phyloP scores from a whole-genome alignment of 2,888 invertebrate genomes.

The Drosophila pseudotakahashii region DNA sequence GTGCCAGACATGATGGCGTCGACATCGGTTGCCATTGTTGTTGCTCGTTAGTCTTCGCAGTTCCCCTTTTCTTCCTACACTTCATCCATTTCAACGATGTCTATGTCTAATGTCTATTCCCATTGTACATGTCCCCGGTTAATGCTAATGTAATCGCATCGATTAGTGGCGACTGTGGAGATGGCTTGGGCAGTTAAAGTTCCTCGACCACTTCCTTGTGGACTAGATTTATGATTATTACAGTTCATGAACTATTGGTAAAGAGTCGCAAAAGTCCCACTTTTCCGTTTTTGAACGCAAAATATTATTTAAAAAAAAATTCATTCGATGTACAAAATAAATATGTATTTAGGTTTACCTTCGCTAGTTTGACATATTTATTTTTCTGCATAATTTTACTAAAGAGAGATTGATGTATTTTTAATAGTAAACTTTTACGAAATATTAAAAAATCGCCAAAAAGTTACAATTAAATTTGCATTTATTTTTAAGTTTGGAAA shows the following conservation, averaged over 20 bases:
- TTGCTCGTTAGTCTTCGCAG: constrained; percentile 11
- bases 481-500: too few relatives aligned
- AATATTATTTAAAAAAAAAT: too few relatives aligned
- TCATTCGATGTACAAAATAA: rapidly evolving
- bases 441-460: too few relatives aligned
- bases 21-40: constrained; percentile 29
- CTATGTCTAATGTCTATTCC: constrained; percentile 5
- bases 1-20: constrained; percentile 69
- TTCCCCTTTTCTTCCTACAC: background rate
- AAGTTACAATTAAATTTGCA: too few relatives aligned
- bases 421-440: too few relatives aligned
- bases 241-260: constrained; percentile 49
- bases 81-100: constrained; percentile 1
- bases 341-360: background rate
- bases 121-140: constrained; percentile 17
- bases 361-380: background rate
- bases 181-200: constrained; percentile 14
- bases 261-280: background rate
- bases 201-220: constrained; percentile 38
- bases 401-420: too few relatives aligned
- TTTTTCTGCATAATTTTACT: too few relatives aligned
- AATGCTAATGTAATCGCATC: constrained; percentile 65
- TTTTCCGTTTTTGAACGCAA: too few relatives aligned
- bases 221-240: constrained; percentile 41
- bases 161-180: constrained; percentile 46